These are phyloP conservation scores for Holothuria glaberrima DNA, from an alignment of 35 echinoderm and acorn worm species.

Conservation along the genomic window DNA sequence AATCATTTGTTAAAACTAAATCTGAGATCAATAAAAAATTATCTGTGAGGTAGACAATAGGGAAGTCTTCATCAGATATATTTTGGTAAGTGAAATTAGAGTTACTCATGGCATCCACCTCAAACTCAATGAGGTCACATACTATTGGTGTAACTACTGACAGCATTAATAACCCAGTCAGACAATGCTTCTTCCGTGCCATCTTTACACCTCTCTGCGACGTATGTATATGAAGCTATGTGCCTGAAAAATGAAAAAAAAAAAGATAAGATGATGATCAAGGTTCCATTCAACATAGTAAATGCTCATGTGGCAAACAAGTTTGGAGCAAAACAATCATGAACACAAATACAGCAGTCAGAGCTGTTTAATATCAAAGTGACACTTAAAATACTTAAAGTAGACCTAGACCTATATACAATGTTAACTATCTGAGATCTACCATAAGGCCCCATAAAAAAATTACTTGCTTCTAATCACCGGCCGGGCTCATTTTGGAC, in stretches of 20 bases:
- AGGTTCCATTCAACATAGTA: too few relatives aligned
- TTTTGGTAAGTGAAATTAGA: not conserved
- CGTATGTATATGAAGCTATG: not conserved
- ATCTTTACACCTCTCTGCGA: not conserved
- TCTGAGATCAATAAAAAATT: not conserved
- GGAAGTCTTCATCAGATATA: slow-evolving; percentile 2
- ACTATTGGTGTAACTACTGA: not conserved
- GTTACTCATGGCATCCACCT: not conserved
- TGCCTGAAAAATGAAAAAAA: not conserved
- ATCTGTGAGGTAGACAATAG: slow-evolving; percentile 13
- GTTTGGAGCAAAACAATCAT: too few relatives aligned
- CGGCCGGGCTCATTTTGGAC: too few relatives aligned
- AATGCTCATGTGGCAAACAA: too few relatives aligned
- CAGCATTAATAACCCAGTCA: not conserved
- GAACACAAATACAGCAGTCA: too few relatives aligned
- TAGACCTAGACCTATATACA: too few relatives aligned
- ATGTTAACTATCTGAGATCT: too few relatives aligned
- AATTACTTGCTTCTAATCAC: too few relatives aligned
- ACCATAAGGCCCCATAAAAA: too few relatives aligned
- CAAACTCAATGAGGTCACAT: not conserved
- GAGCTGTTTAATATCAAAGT: too few relatives aligned
- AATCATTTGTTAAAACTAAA: not conserved
- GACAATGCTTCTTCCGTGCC: not conserved
- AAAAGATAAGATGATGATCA: too few relatives aligned
- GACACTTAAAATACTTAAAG: too few relatives aligned